These are phyloP conservation scores for Chrysotoxum bicinctum DNA, from an alignment of 2,888 invertebrate genomes.

Conservation along the genomic window DNA sequence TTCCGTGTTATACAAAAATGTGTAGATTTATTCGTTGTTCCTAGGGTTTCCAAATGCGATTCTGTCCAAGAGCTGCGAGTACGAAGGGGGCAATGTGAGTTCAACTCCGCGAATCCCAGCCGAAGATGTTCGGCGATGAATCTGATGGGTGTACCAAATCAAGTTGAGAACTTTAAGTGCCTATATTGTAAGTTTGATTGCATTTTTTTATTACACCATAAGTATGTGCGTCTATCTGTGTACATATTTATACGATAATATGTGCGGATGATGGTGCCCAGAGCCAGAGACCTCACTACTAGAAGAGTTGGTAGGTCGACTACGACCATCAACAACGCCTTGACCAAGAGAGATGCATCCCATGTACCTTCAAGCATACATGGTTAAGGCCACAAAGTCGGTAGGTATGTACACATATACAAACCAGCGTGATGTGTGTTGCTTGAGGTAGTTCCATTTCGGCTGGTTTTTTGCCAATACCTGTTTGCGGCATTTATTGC, in stretches of 20 bases:
- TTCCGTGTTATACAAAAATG: slow-evolving; percentile 59
- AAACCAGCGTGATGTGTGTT: slow-evolving; percentile 1
- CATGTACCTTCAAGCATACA: slow-evolving; percentile 21
- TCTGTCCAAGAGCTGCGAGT: background rate
- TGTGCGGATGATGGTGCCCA: slow-evolving; percentile 1
- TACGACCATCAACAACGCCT: slow-evolving; percentile 34
- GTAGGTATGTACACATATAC: background rate
- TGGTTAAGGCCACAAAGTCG: slow-evolving; percentile 50
- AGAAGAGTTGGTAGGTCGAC: slow-evolving; percentile 65
- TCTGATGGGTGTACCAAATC: slow-evolving; percentile 71
- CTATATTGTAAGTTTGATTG: slow-evolving; percentile 70
- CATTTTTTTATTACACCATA: slow-evolving; percentile 66
- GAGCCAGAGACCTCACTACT: slow-evolving; percentile 37
- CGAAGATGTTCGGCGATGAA: slow-evolving; percentile 46
- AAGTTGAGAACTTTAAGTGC: slow-evolving; percentile 69
- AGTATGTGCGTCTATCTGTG: slow-evolving; percentile 22
- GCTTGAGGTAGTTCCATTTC: slow-evolving; percentile 62
- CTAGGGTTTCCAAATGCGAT: slow-evolving; percentile 58
- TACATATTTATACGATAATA: background rate
- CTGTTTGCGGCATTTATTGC: slow-evolving; percentile 66
- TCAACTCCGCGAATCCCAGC: background rate
- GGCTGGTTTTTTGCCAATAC: slow-evolving; percentile 63
- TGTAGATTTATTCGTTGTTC: slow-evolving; percentile 66
- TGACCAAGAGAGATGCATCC: slow-evolving; percentile 35
- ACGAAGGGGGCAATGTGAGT: background rate